These are phyloP conservation scores for Labeo catla DNA, from an alignment of 2,113 vertebrate species.

Conservation along the genomic window DNA sequence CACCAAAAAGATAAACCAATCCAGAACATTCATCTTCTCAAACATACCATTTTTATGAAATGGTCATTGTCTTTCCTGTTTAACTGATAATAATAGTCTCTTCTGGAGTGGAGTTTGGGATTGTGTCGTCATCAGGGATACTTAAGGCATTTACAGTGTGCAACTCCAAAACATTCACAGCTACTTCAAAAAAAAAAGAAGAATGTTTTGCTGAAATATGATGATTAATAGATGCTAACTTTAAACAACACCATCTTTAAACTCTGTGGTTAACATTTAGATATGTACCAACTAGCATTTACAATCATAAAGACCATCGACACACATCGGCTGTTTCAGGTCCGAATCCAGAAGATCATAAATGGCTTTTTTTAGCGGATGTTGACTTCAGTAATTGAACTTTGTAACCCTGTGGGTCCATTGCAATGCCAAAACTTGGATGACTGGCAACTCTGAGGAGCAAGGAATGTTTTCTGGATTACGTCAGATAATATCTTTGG, in stretches of 20 bases:
- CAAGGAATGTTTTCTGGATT: neutral
- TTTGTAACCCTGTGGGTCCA: neutral
- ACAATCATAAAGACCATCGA: neutral
- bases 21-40: neutral
- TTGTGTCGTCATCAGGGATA: neutral
- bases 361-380: neutral
- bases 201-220: conserved; percentile 12
- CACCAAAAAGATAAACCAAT: conserved; percentile 39
- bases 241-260: neutral
- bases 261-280: neutral
- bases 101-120: conserved; percentile 2
- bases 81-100: neutral
- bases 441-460: neutral
- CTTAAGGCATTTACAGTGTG: conserved; percentile 18
- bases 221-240: conserved; percentile 9
- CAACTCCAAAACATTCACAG: neutral
- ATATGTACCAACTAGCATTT: neutral
- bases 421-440: neutral
- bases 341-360: neutral
- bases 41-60: neutral
- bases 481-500: neutral
- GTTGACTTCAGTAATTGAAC: neutral
- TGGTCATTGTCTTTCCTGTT: neutral
- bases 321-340: neutral
- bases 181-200: neutral